Evolutionary conservation across 2,113 vertebrate genomes (phyloP), one percentile per base, ranked within the genome.

Genomic region (Piliocolobus tephrosceles): DNA sequence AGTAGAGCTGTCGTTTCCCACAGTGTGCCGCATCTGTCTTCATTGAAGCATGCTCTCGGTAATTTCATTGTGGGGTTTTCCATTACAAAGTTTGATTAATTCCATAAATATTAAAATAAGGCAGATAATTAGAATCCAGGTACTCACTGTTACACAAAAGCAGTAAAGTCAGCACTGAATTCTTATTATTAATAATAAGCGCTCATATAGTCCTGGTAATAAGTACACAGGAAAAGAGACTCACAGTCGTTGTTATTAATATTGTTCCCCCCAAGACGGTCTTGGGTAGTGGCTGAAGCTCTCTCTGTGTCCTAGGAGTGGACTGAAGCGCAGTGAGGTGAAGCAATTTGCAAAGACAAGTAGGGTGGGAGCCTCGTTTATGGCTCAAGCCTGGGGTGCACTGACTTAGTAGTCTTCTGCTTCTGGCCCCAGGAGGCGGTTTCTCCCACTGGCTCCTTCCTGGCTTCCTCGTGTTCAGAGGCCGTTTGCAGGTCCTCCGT

Each of bases 31-130:
- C 96, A 98, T 98, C 98, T 98, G 98, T 98, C 98, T 98, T 98
- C 98, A 98, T 84, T 98, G 98, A 98, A 98, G 98, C 97, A 95
- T 98, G 98, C 97, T 95, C 98, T 97, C 79, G 64, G 98, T 97
- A 98, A 98, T 98, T 88, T 80, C 97, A 98, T 96, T 96, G 96
- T 98, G 96, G 98, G 98, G 97, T 98, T 99, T 98, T 97, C 97
- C 98, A 98, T 99, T 98, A 99, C 89, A 97, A 96, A 98, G 98
- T 98, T 98, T 98, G 98, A 98, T 98, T 98, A 98, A 98, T 98
- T 98, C n/a, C 40, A 98, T 98, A 98, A 98, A 98, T 98, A 98
- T 98, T 97, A 98, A 98, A 99, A 98, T 98, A 98, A 98, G 98
- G 88, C 97, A 98, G 97, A 98, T 98, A 98, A 98, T 99, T 98